A percentile compares a stretch with the other conserved stretches of the same genome.
Evolutionary conservation across 2,113 vertebrate genomes (phyloP).

Genomic region (Pteruthius melanotis): DNA sequence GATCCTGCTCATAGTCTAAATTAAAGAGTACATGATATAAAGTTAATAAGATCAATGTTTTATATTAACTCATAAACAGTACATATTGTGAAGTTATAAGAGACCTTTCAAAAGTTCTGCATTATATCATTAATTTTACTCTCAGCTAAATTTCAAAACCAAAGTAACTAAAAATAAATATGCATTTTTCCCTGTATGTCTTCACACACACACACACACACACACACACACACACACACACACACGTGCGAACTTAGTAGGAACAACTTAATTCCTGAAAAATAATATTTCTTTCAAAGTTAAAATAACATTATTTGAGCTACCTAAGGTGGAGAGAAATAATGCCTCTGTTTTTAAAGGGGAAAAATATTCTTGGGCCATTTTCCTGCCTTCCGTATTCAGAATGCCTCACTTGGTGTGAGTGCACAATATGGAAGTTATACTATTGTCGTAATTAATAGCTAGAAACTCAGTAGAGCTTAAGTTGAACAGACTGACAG

Average conservation of each 20-base stretch:
- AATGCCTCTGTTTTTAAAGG: not conserved
- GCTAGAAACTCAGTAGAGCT: not conserved
- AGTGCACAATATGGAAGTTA: not conserved
- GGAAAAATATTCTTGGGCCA: not conserved
- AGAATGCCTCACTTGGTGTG: not conserved
- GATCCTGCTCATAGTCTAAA: not conserved
- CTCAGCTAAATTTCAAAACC: not conserved
- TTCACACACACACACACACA: not conserved
- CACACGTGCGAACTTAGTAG: fast-evolving
- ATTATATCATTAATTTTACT: not conserved
- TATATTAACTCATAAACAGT: not conserved
- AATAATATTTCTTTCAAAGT: not conserved
- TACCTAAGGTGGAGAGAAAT: not conserved
- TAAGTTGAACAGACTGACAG: not conserved
- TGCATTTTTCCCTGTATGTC: not conserved
- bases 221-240: fast-evolving
- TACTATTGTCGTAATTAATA: not conserved
- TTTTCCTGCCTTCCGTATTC: not conserved
- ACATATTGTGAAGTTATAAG: not conserved
- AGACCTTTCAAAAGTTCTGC: not conserved
- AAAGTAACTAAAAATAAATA: not conserved
- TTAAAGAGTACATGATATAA: not conserved
- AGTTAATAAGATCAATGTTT: not conserved
- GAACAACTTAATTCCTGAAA: not conserved
- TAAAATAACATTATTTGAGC: not conserved